Evolutionary conservation across 2,113 vertebrate species (phyloP), one percentile per base, ranked within the genome.

Genomic region (Elanoides forficatus): DNA sequence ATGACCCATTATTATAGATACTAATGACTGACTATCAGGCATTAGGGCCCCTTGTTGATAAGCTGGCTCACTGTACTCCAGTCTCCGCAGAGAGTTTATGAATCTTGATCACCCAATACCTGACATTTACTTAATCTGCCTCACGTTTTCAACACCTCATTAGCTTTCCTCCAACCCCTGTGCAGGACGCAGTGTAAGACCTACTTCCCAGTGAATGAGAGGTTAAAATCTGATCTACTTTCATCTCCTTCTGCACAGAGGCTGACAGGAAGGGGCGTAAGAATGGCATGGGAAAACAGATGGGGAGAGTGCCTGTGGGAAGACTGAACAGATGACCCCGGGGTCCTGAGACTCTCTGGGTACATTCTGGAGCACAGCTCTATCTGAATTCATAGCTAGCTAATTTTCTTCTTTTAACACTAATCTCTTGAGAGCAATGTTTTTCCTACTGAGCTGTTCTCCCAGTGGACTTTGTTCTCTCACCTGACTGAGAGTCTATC

Each of bases 211-310:
- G 88, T 52, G 80, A 86, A 63, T 26, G 72, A 75, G 68, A 74
- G 81, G 86, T 92, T 95, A 95, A 94, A 79, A 48, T 89, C 74
- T 81, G 48, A 48, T 74, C 30, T 0, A 0, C 73, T 60, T 81
- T 88, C 43, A 40, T 74, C 60, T 95, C 52, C 32, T 80, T 14
- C 47, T 78, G n/a, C 4, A 5, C 59, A 84, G 48, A 83, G 47
- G 32, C 86, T 95, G 76, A 74, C 82, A 81, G 88, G 72, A 89
- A 86, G 47, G 88, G 68, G 43, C 75, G 15, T 79, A 86, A 88
- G 80, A 86, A 72, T 95, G 94, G 88, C 88, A 95, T 81, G 86
- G 90, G 86, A 87, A 93, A 95, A 43, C 70, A 90, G 63, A 83
- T 86, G 71, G 73, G 83, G 63, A 83, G 16, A 76, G 26, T 78